phyloP scores from a whole-genome alignment of 1,140 invertebrate species.

The Drosophila kohkoa region DNA sequence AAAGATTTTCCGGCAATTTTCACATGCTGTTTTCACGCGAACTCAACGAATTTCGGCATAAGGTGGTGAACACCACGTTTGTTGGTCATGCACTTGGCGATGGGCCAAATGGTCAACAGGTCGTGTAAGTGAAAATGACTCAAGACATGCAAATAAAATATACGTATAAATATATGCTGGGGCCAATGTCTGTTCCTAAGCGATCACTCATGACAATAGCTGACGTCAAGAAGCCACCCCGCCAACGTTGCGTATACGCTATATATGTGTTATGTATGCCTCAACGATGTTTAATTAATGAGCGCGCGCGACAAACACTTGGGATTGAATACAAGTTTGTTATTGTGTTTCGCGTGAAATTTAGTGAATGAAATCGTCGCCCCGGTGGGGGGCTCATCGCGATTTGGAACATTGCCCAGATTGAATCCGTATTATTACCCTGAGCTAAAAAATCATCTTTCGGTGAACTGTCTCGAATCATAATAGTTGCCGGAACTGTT shows the following conservation, averaged over 20 bases:
- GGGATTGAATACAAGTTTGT: conserved; percentile 39
- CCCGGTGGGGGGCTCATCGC: conserved; percentile 12
- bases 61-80: conserved; percentile 14
- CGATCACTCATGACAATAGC: conserved; percentile 31
- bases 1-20: conserved; percentile 14
- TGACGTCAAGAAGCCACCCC: conserved; percentile 37
- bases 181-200: conserved; percentile 16
- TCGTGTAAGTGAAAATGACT: conserved; percentile 39
- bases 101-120: conserved; percentile 54
- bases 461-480: neutral
- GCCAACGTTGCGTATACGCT: conserved; percentile 42
- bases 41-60: conserved; percentile 51
- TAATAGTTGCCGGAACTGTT: conserved; percentile 7
- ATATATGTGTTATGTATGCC: conserved; percentile 32
- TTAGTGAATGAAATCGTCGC: conserved; percentile 50
- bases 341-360: conserved; percentile 58
- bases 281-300: conserved; percentile 57
- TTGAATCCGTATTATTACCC: neutral
- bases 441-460: neutral
- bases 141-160: conserved; percentile 13
- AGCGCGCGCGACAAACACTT: conserved; percentile 50
- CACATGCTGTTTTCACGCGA: conserved; percentile 50
- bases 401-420: conserved; percentile 4
- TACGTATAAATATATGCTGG: conserved; percentile 6
- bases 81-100: conserved; percentile 43